Evolutionary conservation across 2,888 invertebrate genomes (phyloP), one percentile per base, ranked within the genome.

Genomic region (Ormyrus nitidulus): DNA sequence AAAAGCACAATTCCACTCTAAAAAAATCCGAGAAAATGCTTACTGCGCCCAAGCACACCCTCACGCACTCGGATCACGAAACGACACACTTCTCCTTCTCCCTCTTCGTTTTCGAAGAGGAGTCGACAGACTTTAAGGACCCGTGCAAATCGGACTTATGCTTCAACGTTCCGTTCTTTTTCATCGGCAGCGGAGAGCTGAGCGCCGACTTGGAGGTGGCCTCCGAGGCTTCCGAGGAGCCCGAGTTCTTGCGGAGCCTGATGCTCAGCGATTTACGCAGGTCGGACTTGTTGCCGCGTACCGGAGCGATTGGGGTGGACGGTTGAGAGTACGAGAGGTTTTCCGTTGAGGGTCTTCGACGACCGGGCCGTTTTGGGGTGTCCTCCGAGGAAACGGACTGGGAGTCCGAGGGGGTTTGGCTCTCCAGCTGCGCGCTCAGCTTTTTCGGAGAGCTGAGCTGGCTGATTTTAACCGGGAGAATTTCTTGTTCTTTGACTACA

Each of bases 31-130:
- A 34, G 34, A 34, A 34, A 34, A 34, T 34, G 34, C 34, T 34
- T 34, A 34, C 34, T 34, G 34, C 2, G 34, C 34, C 61, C 72
- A 80, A 77, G 75, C 73, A 77, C 62, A 82, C 70, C 65, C 72
- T 68, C 77, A 64, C 81, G 64, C 56, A 69, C 49, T 11, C 62
- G 62, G 70, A 65, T 83, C 81, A 86, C 64, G 88, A 89, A 81
- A 89, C 84, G 78, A 86, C 78, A 83, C 89, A 89, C 86, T 88
- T 88, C 68, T 87, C 88, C 85, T 87, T 87, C 68, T 87, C 88
- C 85, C 87, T 87, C 72, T 85, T 87, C 61, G 48, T 6, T 11
- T 56, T 79, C 59, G 83, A 81, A 64, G 85, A 84, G 74, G 84
- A 56, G 9, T 82, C 71, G 61, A 86, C 78, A 54, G 87, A 85